Evolutionary conservation across 2,888 invertebrate genomes (phyloP), one percentile per base, ranked within the genome.

Genomic region (Euphydryas editha): DNA sequence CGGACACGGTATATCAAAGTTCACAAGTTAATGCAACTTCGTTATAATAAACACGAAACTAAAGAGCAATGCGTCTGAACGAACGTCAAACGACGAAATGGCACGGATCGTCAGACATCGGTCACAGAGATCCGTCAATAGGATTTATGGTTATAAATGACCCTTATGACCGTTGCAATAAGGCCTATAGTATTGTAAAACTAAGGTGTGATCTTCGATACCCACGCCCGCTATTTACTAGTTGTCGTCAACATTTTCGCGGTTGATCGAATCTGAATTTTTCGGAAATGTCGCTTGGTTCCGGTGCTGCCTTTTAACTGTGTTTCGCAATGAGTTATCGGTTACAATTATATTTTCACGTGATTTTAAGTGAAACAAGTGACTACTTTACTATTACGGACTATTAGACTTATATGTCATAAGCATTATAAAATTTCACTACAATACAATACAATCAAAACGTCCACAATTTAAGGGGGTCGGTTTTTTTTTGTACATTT

Each of bases 51-150:
- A 57, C 20, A 13, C 36, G 37, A 18, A 57, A 58, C 21, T 17
- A 37, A 18, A 36, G 15, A 46, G 65, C 69, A 61, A 70, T 67
- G 70, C 61, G 70, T 69, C 68, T 69, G 65, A 59, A 68, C 73
- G 74, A 67, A 62, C 72, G 72, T 65, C 70, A 81, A 81, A 72
- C 75, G 67, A 73, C 80, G 68, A 81, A 86, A 84, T 87, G 80
- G 76, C 79, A 80, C 82, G 81, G 83, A 84, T 85, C 81, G 82
- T 78, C 81, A 83, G 78, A 81, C 78, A 78, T 78, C 78, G 77
- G 66, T 68, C 70, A 70, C 64, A 70, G 56, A 67, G 65, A 68
- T 70, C 73, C 68, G 67, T 72, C 74, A 72, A 71, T 73, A 71
- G 8, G n/a, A 17, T 36, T 36, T 6, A 36, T 7, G 10, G 8